Base-by-base conservation (phyloP, 2,888 invertebrate species). In the Cheilosia urbana region DNA sequence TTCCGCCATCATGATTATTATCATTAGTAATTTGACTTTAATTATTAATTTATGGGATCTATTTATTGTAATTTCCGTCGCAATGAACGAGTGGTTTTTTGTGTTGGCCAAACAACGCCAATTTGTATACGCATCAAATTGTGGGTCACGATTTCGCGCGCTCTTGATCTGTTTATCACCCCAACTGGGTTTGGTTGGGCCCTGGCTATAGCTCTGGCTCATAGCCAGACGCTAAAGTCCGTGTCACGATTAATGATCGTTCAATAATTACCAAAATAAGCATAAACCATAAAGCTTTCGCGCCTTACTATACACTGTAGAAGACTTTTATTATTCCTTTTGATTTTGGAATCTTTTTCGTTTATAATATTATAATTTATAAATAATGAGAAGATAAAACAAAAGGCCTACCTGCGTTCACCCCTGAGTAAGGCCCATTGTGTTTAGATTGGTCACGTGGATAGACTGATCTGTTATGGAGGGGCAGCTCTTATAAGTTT, bases 201-300 rank as follows among this genome's bases (percentile, higher is more conserved):
- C 27, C 13, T 17, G 7, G 24, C 11, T 7, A 1, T 17, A 17
- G 21, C 15, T 24, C 57, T 78, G 69, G 77, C 69, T 55, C 40
- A 17, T 57, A 63, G 77, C 69, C 69, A 78, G 63, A 55, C 62
- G 79, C 66, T 79, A 72, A 79, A 51, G 65, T 65, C 72, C 72
- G 58, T 72, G 65, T 79, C 79, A 79, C 79, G 79, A 79, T 72
- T 71, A 79, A 79, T 79, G 79, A 79, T 79, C 72, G 57, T 17
- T 58, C 24, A 72, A 72, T 79, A 79, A 79, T 79, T 72, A 79
- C 57, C 72, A 79, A 72, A 79, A 79, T 79, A 71, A 79, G 71
- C 76, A 77, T 42, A 34, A 53, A 42, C n/a, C 9, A 27, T 1
- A 27, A 27, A 7, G 6, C 27, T n/a, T n/a, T n/a, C n/a, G n/a